Conservation (phyloP, 2,113 vertebrate genomes). For the Scopus umbretta region DNA sequence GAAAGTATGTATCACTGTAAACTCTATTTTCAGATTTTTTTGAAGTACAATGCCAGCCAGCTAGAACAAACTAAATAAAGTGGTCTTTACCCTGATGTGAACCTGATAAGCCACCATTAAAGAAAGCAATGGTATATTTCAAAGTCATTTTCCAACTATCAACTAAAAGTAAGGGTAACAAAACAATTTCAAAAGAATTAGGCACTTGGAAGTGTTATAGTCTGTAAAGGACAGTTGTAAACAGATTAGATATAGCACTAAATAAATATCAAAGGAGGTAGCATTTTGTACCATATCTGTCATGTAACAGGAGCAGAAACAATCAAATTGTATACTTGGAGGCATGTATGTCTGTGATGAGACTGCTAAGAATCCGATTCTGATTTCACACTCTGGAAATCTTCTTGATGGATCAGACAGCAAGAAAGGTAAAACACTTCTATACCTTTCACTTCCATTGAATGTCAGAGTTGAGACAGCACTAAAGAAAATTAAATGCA, state of each 20-base stretch:
- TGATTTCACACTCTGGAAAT: background rate
- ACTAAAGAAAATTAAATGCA: background rate
- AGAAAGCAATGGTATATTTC: background rate
- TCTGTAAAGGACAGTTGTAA: background rate
- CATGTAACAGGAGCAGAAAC: background rate
- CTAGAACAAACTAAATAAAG: background rate
- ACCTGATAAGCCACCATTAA: background rate
- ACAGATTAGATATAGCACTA: background rate
- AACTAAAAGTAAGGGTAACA: background rate
- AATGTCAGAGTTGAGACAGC: background rate
- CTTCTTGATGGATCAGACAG: background rate
- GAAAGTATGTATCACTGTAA: background rate
- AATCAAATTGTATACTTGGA: background rate
- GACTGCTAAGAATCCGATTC: background rate
- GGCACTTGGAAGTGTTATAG: background rate
- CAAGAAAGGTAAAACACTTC: background rate
- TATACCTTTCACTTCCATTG: background rate
- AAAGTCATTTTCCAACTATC: background rate
- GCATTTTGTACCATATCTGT: background rate
- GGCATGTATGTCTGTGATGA: background rate
- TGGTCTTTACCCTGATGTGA: background rate
- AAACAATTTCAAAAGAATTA: background rate
- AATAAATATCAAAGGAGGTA: background rate
- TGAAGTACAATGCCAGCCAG: background rate
- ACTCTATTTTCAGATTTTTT: background rate